These are phyloP conservation scores for Leptopilina myrica DNA, from an alignment of 2,888 invertebrate species.

Conservation along the genomic window DNA sequence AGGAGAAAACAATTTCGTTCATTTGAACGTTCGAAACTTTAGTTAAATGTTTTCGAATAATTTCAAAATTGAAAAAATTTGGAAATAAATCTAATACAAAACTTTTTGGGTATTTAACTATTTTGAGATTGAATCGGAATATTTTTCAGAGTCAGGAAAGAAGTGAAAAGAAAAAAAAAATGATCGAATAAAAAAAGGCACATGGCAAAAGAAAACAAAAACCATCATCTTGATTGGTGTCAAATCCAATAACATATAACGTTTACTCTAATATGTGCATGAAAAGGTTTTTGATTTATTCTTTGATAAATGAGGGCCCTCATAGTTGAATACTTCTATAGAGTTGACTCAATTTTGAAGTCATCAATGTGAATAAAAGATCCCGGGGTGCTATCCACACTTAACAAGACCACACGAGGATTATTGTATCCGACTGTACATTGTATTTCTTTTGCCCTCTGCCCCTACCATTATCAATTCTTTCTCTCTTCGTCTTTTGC, in stretches of 20 bases:
- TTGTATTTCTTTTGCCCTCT: constrained; percentile 34
- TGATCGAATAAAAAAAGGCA: no score
- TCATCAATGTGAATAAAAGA: constrained; percentile 25
- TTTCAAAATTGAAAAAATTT: no score
- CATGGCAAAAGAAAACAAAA: not conserved
- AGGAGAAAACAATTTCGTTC: no score
- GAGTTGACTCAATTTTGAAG: constrained; percentile 27
- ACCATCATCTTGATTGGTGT: not conserved
- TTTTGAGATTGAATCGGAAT: no score
- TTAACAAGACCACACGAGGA: constrained; percentile 39
- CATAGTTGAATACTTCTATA: constrained; percentile 13
- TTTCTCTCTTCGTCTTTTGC: constrained; percentile 32
- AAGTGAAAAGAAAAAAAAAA: no score
- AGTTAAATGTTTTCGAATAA: no score
- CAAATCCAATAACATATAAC: constrained; percentile 23
- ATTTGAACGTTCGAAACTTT: no score
- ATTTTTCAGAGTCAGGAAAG: no score
- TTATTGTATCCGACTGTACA: constrained; percentile 36
- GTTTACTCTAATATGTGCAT: not conserved
- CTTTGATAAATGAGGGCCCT: constrained; percentile 22
- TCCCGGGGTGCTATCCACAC: constrained; percentile 33
- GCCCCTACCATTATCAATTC: constrained; percentile 40
- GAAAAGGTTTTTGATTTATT: constrained; percentile 15
- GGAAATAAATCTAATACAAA: no score
- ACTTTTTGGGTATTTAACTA: no score